Base-by-base conservation (phyloP, 2,888 invertebrate species). In the Drosophila greeni region DNA sequence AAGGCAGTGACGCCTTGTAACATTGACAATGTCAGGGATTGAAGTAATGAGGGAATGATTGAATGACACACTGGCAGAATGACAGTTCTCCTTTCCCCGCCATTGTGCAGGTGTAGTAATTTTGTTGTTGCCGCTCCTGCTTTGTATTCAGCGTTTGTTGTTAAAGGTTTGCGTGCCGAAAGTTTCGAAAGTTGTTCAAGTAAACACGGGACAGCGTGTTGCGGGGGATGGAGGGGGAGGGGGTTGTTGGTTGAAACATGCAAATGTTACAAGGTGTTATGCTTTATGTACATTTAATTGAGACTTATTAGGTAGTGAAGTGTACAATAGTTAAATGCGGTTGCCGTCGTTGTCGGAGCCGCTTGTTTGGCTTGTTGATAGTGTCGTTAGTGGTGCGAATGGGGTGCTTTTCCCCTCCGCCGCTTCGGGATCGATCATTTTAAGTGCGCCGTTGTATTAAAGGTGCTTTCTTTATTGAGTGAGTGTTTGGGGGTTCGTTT, bases 251-350 rank as follows among this genome's bases (percentile, higher is more conserved):
- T 20, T 51, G 42, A 65, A 64, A 52, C 80, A 80, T 78, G 78
- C 80, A 78, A 79, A 78, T 78, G 81, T 70, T 71, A 66, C 55
- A 75, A 82, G 81, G 82, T 82, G 82, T 82, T 79, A 77, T 79
- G 70, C 53, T 77, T 82, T 76, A 82, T 82, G 82, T 82, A 74
- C 72, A 79, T 82, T 82, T 82, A 82, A 82, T 82, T 82, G 81
- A 74, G 81, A 81, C 79, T 82, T 82, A 82, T 82, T 82, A 78
- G 66, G 66, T 47, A 68, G 52, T 67, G 76, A 76, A 81, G 67
- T 75, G 75, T 57, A 51, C 55, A 58, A 56, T 60, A 57, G 64
- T 64, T 31, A 66, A 57, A 43, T 64, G 60, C 59, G 72, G 57
- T 61, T 59, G 42, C 48, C 51, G 49, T 42, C 48, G 47, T 42